These are phyloP conservation scores for Acipenser transmontanus DNA, from an alignment of 2,797 vertebrate species.

Conservation along the genomic window DNA sequence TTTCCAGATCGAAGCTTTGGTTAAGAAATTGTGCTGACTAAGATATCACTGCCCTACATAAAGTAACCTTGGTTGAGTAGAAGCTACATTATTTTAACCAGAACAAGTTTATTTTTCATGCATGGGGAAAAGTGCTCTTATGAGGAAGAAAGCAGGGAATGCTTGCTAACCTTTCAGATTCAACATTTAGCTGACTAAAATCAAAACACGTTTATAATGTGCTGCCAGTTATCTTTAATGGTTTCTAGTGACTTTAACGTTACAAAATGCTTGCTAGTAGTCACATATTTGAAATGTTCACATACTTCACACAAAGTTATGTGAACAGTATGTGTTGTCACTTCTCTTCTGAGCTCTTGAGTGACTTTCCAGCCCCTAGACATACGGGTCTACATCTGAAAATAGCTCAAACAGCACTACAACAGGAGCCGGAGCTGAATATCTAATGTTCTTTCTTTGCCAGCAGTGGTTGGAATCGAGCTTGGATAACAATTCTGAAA, in stretches of 20 bases:
- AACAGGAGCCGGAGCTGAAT: slow-evolving; percentile 44
- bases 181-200: background rate
- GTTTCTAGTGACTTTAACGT: slow-evolving; percentile 5
- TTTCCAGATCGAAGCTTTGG: background rate
- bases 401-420: slow-evolving; percentile 66
- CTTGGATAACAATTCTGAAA: slow-evolving; percentile 53
- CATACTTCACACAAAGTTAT: slow-evolving; percentile 12
- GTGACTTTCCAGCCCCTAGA: slow-evolving; percentile 61
- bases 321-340: slow-evolving; percentile 32
- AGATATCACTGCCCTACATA: background rate
- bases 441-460: slow-evolving; percentile 46
- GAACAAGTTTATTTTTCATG: background rate
- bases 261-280: slow-evolving; percentile 23
- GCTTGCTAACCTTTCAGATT: slow-evolving; percentile 23
- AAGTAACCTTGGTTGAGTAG: background rate
- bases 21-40: background rate
- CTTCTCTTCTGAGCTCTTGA: slow-evolving; percentile 37
- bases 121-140: background rate
- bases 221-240: background rate
- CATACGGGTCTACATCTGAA: slow-evolving; percentile 67
- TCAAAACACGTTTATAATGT: background rate
- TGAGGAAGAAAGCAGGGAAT: slow-evolving; percentile 21
- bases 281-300: slow-evolving; percentile 24
- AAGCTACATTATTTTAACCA: background rate
- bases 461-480: slow-evolving; percentile 53